Conservation (phyloP, 2,888 invertebrate genomes). For the Nomada fabriciana region DNA sequence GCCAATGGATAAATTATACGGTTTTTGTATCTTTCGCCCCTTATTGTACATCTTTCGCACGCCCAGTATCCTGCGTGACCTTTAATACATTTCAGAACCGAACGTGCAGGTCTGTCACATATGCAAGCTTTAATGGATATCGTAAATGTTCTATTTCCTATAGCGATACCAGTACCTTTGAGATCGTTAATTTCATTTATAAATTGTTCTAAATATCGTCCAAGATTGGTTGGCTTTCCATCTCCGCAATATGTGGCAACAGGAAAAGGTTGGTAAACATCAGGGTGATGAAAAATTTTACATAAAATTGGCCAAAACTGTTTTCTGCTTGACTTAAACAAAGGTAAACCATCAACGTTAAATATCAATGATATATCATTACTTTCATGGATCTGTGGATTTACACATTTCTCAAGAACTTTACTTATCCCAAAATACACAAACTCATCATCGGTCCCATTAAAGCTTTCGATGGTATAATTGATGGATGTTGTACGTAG, state of each 20-base stretch:
- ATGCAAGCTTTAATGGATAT: no score
- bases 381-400: conserved; percentile 3
- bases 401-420: conserved; percentile 6
- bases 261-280: conserved; percentile 1
- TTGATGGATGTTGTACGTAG: no score
- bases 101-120: conserved; percentile 3
- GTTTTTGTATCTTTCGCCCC: no score
- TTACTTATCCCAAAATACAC: conserved; percentile 6
- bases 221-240: conserved; percentile 6
- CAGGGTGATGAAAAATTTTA: conserved; percentile 2
- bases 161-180: conserved; percentile 2
- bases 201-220: conserved; percentile 1
- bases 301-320: conserved; percentile 4
- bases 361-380: conserved; percentile 6
- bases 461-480: no score
- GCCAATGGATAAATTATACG: background rate
- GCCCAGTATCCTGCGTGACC: conserved; percentile 6
- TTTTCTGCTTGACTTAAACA: conserved; percentile 5
- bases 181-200: conserved; percentile 12
- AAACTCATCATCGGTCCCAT: conserved; percentile 4
- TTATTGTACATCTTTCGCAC: background rate
- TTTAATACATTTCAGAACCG: conserved; percentile 2
- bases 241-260: background rate
- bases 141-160: background rate
- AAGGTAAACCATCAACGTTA: conserved; percentile 1